Base-by-base conservation (phyloP, 2,888 invertebrate genomes). In the Ectemnius continuus region DNA sequence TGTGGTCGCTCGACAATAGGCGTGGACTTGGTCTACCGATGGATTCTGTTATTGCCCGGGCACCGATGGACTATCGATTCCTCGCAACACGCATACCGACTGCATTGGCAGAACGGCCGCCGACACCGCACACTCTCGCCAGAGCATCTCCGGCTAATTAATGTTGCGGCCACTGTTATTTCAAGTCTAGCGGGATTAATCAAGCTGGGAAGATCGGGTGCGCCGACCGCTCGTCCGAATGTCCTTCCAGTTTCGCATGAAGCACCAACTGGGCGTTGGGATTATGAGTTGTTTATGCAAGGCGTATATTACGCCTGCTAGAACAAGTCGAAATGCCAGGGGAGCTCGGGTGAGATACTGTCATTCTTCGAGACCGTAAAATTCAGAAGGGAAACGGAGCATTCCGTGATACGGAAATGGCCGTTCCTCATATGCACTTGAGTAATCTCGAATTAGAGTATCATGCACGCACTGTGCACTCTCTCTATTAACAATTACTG, bases 211-310 rank as follows among this genome's bases (percentile, higher is more conserved):
- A 64, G 23, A 61, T 52, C 26, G 23, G 11, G 58, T n/a, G 5
- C 8, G 57, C 61, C 1, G n/a, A 2, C 11, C 16, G 36, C 36
- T 11, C 8, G 8, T 6, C 36, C 36, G 8, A 36, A 36, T 11
- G 4, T 16, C 13, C 36, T 59, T 23, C 23, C 3, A 23, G 23
- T 23, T 48, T 46, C 61, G 48, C 66, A 60, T 73, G 57, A 62
- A 68, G 64, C 60, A 73, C 73, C 61, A 75, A 73, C 63, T 67
- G 60, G 60, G 60, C 45, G 45, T 11, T 36, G n/a, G 61, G 73
- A 73, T 75, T 64, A 67, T 62, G 62, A 56, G 67, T 67, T 74
- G 73, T 74, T 74, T 73, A 74, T 58, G 67, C 67, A 47, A 13
- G 5, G 59, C 46, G 20, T 18, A 16, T 26, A 36, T 36, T 36